A percentile compares a stretch with the other conserved stretches of the same genome.
Conservation (phyloP, 1,140 invertebrate genomes). For the Lysiphlebus fabarum region DNA sequence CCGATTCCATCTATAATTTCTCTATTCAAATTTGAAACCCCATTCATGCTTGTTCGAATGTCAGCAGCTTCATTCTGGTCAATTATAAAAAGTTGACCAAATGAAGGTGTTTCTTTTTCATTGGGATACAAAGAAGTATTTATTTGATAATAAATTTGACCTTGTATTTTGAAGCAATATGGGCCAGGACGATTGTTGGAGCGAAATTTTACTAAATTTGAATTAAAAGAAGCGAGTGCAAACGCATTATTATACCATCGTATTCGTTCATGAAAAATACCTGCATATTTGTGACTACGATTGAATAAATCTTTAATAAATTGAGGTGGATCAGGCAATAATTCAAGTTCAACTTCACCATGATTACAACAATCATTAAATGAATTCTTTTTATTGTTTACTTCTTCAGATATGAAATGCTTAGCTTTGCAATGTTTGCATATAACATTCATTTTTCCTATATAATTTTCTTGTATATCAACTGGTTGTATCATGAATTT, state of each 20-base stretch:
- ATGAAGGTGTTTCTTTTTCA: slow-evolving; percentile 13
- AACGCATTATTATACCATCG: slow-evolving; percentile 21
- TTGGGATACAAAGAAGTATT: slow-evolving; percentile 6
- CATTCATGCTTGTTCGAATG: background rate
- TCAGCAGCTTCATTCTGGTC: background rate
- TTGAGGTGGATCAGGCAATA: slow-evolving; percentile 14
- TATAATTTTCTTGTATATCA: slow-evolving; percentile 14
- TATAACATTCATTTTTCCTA: slow-evolving; percentile 14
- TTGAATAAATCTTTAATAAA: slow-evolving; percentile 17
- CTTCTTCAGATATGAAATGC: slow-evolving; percentile 24
- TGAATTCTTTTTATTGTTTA: slow-evolving; percentile 13
- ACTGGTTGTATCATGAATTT: background rate
- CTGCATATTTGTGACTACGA: slow-evolving; percentile 16
- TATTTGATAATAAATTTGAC: too few relatives aligned
- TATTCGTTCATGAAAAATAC: slow-evolving; percentile 21
- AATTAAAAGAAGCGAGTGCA: slow-evolving; percentile 26
- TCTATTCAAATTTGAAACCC: too few relatives aligned
- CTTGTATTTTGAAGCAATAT: too few relatives aligned
- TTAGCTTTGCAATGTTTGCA: slow-evolving; percentile 20
- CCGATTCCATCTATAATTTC: too few relatives aligned
- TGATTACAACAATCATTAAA: slow-evolving; percentile 27
- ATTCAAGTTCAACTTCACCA: slow-evolving; percentile 22
- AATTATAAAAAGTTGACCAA: slow-evolving; percentile 20
- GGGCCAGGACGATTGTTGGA: too few relatives aligned
- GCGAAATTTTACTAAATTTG: slow-evolving; percentile 24